Evolutionary conservation across 2,113 vertebrate species (phyloP).

Genomic region (Chrysemys picta): DNA sequence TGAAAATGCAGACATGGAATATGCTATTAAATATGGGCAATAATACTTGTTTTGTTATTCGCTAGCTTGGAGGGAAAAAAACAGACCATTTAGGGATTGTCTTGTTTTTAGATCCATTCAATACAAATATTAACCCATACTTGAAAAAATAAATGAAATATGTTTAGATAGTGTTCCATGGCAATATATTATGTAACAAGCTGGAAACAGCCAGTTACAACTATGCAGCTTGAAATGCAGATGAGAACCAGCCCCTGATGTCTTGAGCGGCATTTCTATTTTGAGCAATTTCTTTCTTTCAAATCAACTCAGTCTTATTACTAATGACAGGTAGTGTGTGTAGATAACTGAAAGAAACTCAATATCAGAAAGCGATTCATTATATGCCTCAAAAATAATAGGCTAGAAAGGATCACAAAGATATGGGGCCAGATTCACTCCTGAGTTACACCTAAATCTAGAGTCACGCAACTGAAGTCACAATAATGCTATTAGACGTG

Average conservation of each 20-base stretch:
- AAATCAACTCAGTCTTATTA: background rate
- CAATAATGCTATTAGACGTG: background rate
- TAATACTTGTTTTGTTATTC: slow-evolving; percentile 20
- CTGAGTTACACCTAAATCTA: background rate
- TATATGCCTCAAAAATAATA: background rate
- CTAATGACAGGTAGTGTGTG: accelerated
- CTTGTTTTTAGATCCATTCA: background rate
- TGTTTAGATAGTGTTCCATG: slow-evolving; percentile 10
- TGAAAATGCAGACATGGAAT: slow-evolving; percentile 6
- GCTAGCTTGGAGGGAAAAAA: background rate
- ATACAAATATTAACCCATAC: background rate
- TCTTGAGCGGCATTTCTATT: background rate
- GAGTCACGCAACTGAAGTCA: background rate
- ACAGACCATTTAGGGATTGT: slow-evolving; percentile 2
- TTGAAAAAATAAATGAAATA: slow-evolving; percentile 8
- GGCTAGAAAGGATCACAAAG: background rate
- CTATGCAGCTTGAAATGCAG: background rate
- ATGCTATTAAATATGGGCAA: background rate
- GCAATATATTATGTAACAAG: background rate
- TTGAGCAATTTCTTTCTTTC: background rate
- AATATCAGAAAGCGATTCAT: background rate
- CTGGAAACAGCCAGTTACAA: background rate
- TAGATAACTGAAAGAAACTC: background rate
- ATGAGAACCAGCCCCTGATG: background rate
- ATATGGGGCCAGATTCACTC: background rate